Percentiles rank a stretch among this genome's conserved stretches.
phyloP scores from a whole-genome alignment of 53 echinoderm and acorn worm species.

The Holothuria scabra region DNA sequence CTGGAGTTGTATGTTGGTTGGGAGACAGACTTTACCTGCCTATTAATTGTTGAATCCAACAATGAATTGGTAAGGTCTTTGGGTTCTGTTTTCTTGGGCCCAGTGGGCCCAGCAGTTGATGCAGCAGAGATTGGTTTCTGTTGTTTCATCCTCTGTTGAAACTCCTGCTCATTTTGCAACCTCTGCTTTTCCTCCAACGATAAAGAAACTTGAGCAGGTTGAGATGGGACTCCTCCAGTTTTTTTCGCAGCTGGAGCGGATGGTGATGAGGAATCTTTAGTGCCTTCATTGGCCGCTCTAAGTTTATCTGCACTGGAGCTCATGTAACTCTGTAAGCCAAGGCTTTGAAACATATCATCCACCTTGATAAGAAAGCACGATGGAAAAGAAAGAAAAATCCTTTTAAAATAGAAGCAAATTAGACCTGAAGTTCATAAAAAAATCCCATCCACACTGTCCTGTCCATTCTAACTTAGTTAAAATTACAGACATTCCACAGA shows the following conservation, averaged over 20 bases:
- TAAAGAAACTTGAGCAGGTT: constrained; percentile 66
- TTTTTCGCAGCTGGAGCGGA: neutral
- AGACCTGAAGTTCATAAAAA: too few species aligned
- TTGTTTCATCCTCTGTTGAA: constrained; percentile 80
- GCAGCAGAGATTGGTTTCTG: constrained; percentile 64
- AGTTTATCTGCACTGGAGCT: constrained; percentile 56
- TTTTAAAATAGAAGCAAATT: too few species aligned
- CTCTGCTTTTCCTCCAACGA: constrained; percentile 88
- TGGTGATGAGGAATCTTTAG: neutral
- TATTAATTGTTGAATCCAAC: constrained; percentile 55
- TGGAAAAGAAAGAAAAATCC: too few species aligned
- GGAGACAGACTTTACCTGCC: constrained; percentile 15
- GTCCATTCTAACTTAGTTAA: too few species aligned
- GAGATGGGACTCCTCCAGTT: constrained; percentile 27
- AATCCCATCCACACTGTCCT: too few species aligned
- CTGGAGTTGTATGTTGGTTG: constrained; percentile 25
- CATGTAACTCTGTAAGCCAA: constrained; percentile 73
- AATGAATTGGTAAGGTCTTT: constrained; percentile 74
- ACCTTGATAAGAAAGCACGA: constrained; percentile 39
- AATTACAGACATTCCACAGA: too few species aligned
- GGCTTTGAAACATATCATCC: constrained; percentile 82
- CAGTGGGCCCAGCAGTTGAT: neutral
- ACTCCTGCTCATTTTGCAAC: constrained; percentile 91
- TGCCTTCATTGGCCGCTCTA: constrained; percentile 49
- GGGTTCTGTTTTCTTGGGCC: constrained; percentile 40